Evolutionary conservation across 2,888 invertebrate genomes (phyloP).

Genomic region (Trissoscelio sp.): DNA sequence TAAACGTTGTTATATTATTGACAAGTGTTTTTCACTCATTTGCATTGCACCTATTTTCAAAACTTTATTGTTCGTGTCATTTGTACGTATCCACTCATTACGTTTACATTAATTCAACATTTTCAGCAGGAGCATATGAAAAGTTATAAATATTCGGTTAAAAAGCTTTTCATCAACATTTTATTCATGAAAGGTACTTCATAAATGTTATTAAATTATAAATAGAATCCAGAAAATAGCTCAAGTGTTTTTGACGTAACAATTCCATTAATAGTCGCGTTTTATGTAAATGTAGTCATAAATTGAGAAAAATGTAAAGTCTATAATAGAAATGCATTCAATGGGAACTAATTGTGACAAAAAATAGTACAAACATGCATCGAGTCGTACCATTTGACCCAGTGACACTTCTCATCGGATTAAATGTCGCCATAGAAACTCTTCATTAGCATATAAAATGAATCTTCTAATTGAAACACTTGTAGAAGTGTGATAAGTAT

Average conservation of each 20-base stretch:
- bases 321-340: constrained; percentile 42
- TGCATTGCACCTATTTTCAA: too few species aligned
- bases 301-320: constrained; percentile 41
- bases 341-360: constrained; percentile 53
- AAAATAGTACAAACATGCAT: constrained; percentile 40
- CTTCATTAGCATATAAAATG: constrained; percentile 51
- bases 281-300: constrained; percentile 41
- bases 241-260: constrained; percentile 31
- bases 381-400: constrained; percentile 42
- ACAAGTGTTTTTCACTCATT: background rate
- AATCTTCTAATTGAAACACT: constrained; percentile 53
- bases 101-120: background rate
- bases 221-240: constrained; percentile 7
- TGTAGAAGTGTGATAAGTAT: constrained; percentile 17
- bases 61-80: too few species aligned
- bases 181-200: background rate
- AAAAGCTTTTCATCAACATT: constrained; percentile 9
- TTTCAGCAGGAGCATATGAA: background rate
- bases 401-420: constrained; percentile 46
- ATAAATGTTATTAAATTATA: constrained; percentile 21
- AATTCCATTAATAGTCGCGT: constrained; percentile 32
- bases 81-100: background rate
- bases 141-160: constrained; percentile 19
- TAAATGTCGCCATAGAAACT: constrained; percentile 52
- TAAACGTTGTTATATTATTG: constrained; percentile 26